Evolutionary conservation across 1,140 invertebrate genomes (phyloP).

Genomic region (Nebria ingens): DNA sequence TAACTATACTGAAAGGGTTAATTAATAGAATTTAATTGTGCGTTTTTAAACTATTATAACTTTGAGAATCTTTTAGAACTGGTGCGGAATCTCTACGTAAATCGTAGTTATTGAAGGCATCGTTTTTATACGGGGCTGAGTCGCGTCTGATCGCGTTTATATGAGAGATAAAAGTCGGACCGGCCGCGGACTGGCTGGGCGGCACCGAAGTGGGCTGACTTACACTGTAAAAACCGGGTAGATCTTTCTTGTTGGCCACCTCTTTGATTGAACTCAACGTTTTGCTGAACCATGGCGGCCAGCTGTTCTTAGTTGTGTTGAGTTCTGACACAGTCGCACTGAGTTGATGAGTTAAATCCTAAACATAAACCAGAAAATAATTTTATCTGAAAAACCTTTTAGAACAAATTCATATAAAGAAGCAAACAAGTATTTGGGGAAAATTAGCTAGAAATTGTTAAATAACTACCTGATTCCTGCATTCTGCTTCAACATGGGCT

Average conservation of each 20-base stretch:
- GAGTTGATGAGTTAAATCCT: constrained; percentile 89
- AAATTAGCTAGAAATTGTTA: no score
- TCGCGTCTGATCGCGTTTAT: constrained; percentile 27
- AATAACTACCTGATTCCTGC: constrained; percentile 78
- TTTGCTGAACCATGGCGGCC: constrained; percentile 83
- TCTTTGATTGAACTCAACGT: constrained; percentile 49
- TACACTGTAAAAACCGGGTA: constrained; percentile 18
- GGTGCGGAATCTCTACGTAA: constrained; percentile 24
- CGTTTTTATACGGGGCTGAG: constrained; percentile 25
- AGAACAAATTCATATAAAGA: no score
- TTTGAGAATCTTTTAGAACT: constrained; percentile 31
- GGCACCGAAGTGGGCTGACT: background rate
- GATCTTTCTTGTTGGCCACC: constrained; percentile 33
- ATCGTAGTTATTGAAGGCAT: constrained; percentile 19
- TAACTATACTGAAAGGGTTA: no score
- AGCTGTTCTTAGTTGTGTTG: constrained; percentile 63
- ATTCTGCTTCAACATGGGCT: constrained; percentile 93
- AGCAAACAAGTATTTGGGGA: no score
- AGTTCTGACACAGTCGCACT: constrained; percentile 72
- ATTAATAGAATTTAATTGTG: no score
- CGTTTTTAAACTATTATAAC: constrained; percentile 31
- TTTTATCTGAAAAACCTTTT: background rate
- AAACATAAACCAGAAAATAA: constrained; percentile 27
- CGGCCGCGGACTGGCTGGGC: constrained; percentile 19
- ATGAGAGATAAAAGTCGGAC: constrained; percentile 31